Evolutionary conservation across 2,888 invertebrate genomes (phyloP).

Genomic region (Lasioglossum vierecki): DNA sequence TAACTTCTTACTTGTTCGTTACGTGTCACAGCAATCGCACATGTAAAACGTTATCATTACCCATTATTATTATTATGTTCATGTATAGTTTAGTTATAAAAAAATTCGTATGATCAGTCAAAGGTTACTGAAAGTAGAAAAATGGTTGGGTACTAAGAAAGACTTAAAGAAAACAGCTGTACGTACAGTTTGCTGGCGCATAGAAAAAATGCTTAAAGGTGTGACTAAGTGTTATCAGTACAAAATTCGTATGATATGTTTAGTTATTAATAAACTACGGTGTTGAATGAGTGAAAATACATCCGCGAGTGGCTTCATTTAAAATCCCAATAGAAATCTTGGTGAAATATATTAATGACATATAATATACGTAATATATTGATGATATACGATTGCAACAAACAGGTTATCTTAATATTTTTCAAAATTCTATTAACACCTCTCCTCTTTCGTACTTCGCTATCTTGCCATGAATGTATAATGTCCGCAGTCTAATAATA

Average conservation of each 20-base stretch:
- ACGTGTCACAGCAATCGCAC: no score
- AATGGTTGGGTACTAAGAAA: slow-evolving; percentile 99
- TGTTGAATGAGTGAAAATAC: no score
- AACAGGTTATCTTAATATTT: background rate
- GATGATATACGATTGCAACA: no score
- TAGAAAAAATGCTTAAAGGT: slow-evolving; percentile 99
- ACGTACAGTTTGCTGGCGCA: slow-evolving; percentile 99
- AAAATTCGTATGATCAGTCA: slow-evolving; percentile 87
- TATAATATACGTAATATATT: background rate
- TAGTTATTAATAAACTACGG: no score
- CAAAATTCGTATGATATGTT: slow-evolving; percentile 88
- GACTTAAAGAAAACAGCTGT: slow-evolving; percentile 99
- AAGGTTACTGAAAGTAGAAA: slow-evolving; percentile 93
- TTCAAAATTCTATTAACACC: background rate
- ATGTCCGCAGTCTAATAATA: background rate
- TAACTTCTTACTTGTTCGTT: no score
- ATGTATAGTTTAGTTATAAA: no score
- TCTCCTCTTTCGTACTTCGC: no score
- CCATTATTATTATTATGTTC: no score
- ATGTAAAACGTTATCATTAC: no score
- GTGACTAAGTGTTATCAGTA: slow-evolving; percentile 97
- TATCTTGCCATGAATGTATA: background rate
- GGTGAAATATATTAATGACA: no score
- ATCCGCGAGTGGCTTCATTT: no score
- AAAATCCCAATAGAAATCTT: no score